A percentile compares a stretch with the other conserved stretches of the same genome.
Evolutionary conservation across 2,888 invertebrate genomes (phyloP).

Genomic region (Cecidostiba fungosa): DNA sequence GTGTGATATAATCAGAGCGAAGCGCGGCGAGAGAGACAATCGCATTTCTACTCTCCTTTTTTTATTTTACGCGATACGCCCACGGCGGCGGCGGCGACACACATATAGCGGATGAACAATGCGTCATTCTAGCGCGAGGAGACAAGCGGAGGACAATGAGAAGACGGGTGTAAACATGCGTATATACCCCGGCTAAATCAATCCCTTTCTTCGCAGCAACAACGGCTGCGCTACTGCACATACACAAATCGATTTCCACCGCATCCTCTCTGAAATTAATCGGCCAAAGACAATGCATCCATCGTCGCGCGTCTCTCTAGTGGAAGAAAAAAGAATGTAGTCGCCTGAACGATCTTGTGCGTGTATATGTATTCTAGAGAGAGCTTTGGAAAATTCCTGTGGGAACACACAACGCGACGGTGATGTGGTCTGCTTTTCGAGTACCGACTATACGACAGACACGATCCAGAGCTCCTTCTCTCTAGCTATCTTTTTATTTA

Average conservation of each 20-base stretch:
- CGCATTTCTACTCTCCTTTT: background rate
- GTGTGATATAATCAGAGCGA: constrained; percentile 2
- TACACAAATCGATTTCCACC: background rate
- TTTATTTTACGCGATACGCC: background rate
- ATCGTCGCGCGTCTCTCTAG: no score
- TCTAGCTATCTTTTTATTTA: constrained; percentile 49
- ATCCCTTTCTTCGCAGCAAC: background rate
- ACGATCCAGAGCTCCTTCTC: constrained; percentile 9
- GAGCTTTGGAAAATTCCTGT: constrained; percentile 38
- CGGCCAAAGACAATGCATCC: no score
- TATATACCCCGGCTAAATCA: background rate
- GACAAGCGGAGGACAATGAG: background rate
- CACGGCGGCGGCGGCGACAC: background rate
- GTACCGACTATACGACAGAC: constrained; percentile 25
- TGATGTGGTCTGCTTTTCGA: constrained; percentile 28
- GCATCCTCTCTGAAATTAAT: background rate
- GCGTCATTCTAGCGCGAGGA: background rate
- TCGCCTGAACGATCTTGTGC: background rate
- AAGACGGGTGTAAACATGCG: constrained; percentile 10
- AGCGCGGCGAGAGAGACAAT: background rate
- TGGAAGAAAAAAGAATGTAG: background rate
- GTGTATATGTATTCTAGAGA: background rate
- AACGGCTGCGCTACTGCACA: no score
- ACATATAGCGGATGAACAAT: background rate
- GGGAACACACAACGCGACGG: constrained; percentile 24